Percentiles rank a stretch among this genome's conserved stretches.
Evolutionary conservation across 2,113 vertebrate genomes (phyloP).

Genomic region (Ellobius talpinus): DNA sequence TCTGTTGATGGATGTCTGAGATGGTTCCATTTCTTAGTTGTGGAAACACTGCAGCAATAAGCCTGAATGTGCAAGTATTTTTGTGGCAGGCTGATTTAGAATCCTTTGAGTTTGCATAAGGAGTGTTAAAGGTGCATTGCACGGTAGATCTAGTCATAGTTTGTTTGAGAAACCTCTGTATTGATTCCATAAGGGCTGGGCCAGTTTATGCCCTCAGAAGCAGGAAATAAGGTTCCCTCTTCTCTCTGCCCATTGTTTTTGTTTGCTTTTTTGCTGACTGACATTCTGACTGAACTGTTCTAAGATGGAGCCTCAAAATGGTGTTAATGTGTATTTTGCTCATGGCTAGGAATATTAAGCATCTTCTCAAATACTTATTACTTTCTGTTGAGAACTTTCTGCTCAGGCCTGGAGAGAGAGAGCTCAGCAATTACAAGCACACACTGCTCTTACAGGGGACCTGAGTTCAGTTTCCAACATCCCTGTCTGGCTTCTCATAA

Average conservation of each 20-base stretch:
- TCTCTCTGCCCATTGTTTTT: neutral
- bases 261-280: neutral
- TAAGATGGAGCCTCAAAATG: neutral
- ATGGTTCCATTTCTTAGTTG: neutral
- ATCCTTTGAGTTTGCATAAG: no score
- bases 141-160: no score
- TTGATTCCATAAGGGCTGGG: neutral
- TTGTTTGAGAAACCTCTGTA: neutral
- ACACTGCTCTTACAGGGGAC: neutral
- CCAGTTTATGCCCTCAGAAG: no score
- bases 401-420: neutral
- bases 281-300: neutral
- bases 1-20: neutral
- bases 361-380: neutral
- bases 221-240: neutral
- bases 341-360: neutral
- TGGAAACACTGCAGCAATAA: neutral
- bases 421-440: neutral
- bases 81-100: no score
- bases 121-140: no score
- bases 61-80: neutral
- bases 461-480: neutral
- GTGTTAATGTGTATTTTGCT: neutral
- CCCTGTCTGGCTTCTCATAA: neutral
- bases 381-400: neutral